phyloP scores from a whole-genome alignment of 2,113 vertebrate species.

The Chlorocebus sabaeus region DNA sequence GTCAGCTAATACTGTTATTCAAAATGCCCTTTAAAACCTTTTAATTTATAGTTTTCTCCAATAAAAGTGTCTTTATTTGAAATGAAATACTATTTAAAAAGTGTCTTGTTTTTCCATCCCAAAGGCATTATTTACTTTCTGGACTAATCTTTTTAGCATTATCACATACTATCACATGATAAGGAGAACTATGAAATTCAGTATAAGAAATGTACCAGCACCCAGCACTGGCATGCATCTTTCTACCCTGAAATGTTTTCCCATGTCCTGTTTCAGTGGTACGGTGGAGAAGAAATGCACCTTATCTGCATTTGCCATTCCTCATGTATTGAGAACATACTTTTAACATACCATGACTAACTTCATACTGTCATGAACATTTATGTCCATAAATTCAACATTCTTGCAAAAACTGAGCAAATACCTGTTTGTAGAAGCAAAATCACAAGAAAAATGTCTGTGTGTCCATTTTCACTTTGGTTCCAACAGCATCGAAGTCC shows the following conservation, averaged over 20 bases:
- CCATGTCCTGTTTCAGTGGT: neutral
- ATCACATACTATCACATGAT: neutral
- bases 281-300: neutral
- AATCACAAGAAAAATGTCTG: neutral
- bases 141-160: neutral
- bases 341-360: neutral
- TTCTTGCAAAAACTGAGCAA: neutral
- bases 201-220: neutral
- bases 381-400: neutral
- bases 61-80: neutral
- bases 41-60: neutral
- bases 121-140: neutral
- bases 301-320: neutral
- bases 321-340: neutral
- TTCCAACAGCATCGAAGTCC: neutral
- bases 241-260: neutral
- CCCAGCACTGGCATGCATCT: neutral
- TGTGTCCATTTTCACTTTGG: neutral
- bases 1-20: neutral
- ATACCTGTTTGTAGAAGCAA: neutral
- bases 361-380: neutral
- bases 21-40: neutral
- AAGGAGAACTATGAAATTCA: neutral
- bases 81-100: too few species aligned
- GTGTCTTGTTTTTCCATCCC: neutral